Evolutionary conservation across 2,888 invertebrate species (phyloP).

Genomic region (Drosophila paracracens): DNA sequence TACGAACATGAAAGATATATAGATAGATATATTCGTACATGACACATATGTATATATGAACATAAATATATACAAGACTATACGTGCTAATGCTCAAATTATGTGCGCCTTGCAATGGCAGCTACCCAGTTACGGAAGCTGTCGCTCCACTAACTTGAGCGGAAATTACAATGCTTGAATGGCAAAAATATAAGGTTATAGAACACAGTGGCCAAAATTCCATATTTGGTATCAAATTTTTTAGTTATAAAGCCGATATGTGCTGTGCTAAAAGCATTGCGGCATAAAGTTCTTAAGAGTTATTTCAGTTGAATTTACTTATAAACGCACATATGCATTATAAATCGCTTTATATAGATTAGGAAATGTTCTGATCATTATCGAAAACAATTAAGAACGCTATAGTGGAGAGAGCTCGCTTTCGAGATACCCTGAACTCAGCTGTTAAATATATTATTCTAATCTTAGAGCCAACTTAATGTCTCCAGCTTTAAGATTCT

Average conservation of each 20-base stretch:
- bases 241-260: not conserved
- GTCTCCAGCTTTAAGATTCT: not conserved
- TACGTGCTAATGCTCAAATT: conserved; percentile 69
- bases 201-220: conserved; percentile 20
- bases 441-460: not conserved
- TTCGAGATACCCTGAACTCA: not conserved
- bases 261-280: not conserved
- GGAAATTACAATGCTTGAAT: conserved; percentile 83
- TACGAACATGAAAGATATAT: conserved; percentile 11
- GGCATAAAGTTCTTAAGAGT: not conserved
- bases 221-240: too few species aligned
- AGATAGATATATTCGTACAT: conserved; percentile 2
- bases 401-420: not conserved
- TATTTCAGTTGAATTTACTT: not conserved
- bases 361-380: not conserved
- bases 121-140: conserved; percentile 63
- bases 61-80: conserved; percentile 29
- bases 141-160: conserved; percentile 71
- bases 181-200: conserved; percentile 74
- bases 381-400: not conserved
- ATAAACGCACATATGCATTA: not conserved
- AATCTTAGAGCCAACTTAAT: not conserved
- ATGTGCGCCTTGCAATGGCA: conserved; percentile 67
- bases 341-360: not conserved
- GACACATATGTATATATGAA: not conserved